phyloP scores from a whole-genome alignment of 2,888 invertebrate genomes.

The Scaptomyza parva region DNA sequence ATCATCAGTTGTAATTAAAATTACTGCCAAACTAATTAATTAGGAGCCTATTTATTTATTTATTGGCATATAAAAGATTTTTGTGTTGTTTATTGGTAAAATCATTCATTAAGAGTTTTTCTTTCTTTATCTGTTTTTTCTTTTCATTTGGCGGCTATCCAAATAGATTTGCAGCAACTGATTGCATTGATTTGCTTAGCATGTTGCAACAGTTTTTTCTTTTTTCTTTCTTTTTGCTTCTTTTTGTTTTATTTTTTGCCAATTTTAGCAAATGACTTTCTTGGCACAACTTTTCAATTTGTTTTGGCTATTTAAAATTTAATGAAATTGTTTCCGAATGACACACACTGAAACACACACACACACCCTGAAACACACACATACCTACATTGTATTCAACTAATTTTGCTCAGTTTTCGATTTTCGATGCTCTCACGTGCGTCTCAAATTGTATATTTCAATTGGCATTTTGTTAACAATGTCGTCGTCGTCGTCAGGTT shows the following conservation, averaged over 20 bases:
- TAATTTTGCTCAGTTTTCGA: conserved; percentile 14
- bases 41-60: conserved; percentile 56
- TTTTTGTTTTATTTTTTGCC: conserved; percentile 41
- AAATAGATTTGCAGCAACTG: conserved; percentile 58
- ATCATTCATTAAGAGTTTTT: conserved; percentile 62
- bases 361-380: background rate
- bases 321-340: conserved; percentile 65
- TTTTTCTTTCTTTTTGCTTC: background rate
- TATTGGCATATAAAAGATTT: conserved; percentile 45
- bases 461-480: conserved; percentile 39
- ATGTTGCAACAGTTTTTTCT: conserved; percentile 34
- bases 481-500: conserved; percentile 28
- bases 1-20: conserved; percentile 50
- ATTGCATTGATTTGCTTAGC: conserved; percentile 62
- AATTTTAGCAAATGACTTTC: conserved; percentile 76
- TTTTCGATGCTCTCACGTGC: conserved; percentile 47
- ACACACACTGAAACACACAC: conserved; percentile 30
- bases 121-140: background rate
- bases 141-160: conserved; percentile 51
- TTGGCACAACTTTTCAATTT: conserved; percentile 65
- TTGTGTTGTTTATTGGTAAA: conserved; percentile 35
- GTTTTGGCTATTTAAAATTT: conserved; percentile 70
- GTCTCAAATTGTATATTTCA: conserved; percentile 48
- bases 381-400: conserved; percentile 1
- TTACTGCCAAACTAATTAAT: conserved; percentile 35